These are phyloP conservation scores for Pterois miles DNA, from an alignment of 2,797 vertebrate species.

Conservation along the genomic window DNA sequence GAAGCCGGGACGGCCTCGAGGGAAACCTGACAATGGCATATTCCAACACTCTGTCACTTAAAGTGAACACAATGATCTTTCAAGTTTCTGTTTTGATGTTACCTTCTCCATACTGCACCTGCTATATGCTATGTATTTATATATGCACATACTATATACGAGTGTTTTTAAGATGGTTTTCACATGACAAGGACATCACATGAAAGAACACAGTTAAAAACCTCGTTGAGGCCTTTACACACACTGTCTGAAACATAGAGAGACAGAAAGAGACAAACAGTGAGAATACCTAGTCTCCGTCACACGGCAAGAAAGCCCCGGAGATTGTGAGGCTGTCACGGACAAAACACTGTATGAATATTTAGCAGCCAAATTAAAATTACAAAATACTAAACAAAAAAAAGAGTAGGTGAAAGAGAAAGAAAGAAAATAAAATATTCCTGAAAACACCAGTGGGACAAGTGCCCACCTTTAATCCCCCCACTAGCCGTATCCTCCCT, in stretches of 20 bases:
- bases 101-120: slow-evolving; percentile 33
- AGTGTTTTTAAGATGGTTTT: slow-evolving; percentile 41
- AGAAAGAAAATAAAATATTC: slow-evolving; percentile 71
- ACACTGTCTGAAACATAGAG: slow-evolving; percentile 47
- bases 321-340: slow-evolving; percentile 79
- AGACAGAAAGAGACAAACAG: slow-evolving; percentile 69
- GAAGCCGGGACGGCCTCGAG: slow-evolving; percentile 35
- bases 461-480: slow-evolving; percentile 69
- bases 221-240: slow-evolving; percentile 35
- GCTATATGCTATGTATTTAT: slow-evolving; percentile 50
- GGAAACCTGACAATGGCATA: slow-evolving; percentile 46
- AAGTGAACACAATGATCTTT: slow-evolving; percentile 47
- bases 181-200: slow-evolving; percentile 65
- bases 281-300: slow-evolving; percentile 71
- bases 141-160: slow-evolving; percentile 55
- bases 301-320: slow-evolving; percentile 73
- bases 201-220: slow-evolving; percentile 53
- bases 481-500: slow-evolving; percentile 47
- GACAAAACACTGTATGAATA: slow-evolving; percentile 84
- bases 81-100: slow-evolving; percentile 58
- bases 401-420: slow-evolving; percentile 68
- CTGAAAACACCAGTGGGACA: slow-evolving; percentile 78
- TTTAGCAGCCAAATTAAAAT: slow-evolving; percentile 83
- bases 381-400: slow-evolving; percentile 80
- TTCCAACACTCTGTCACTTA: slow-evolving; percentile 42